Conservation (phyloP, 2,797 vertebrate species). For the Luscinia megarhynchos region DNA sequence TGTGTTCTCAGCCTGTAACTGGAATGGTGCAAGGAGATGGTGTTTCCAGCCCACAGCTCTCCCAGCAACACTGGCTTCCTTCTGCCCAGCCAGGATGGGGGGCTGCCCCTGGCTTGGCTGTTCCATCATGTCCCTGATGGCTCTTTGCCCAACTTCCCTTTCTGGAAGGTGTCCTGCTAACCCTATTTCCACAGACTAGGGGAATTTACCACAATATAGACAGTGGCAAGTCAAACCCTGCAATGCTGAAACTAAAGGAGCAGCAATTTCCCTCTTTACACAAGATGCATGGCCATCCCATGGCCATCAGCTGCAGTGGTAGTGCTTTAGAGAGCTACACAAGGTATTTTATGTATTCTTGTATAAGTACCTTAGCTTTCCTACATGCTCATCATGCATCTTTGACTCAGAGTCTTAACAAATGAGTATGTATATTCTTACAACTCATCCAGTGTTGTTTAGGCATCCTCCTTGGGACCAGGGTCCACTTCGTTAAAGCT, state of each 20-base stretch:
- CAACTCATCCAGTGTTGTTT: neutral
- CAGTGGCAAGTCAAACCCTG: rapidly evolving
- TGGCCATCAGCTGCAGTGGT: neutral
- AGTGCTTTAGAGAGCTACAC: neutral
- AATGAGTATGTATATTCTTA: neutral
- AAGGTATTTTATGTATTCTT: neutral
- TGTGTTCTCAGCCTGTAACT: rapidly evolving
- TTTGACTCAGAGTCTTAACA: neutral
- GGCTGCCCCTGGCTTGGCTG: neutral
- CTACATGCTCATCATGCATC: rapidly evolving
- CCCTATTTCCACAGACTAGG: neutral
- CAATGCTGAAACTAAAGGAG: neutral
- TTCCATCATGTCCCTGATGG: neutral
- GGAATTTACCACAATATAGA: neutral
- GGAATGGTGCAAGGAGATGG: rapidly evolving
- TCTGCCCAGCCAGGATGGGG: rapidly evolving
- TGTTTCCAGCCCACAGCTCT: rapidly evolving
- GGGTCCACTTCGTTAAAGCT: neutral
- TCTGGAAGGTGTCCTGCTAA: neutral
- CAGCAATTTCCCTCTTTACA: neutral
- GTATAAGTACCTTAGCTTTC: neutral
- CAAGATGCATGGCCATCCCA: neutral
- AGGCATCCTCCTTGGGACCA: neutral
- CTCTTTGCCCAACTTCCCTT: neutral
- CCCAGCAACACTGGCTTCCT: neutral